Evolutionary conservation across 1,140 invertebrate species (phyloP).

Genomic region (Zaprionus ornatus): DNA sequence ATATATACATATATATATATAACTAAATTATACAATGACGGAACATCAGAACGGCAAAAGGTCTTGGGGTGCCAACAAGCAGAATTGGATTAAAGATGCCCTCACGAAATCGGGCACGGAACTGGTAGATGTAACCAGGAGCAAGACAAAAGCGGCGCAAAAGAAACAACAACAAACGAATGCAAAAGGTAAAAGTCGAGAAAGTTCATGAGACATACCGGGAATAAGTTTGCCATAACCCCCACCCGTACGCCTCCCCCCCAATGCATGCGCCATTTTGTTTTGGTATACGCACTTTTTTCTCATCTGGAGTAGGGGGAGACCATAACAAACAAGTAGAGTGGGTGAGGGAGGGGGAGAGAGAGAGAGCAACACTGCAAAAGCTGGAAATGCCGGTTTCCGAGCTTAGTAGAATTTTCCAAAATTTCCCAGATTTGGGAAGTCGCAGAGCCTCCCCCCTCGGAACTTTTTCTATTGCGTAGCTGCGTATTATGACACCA

Average conservation of each 20-base stretch:
- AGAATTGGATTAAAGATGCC: constrained; percentile 79
- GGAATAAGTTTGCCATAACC: constrained; percentile 32
- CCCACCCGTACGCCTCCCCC: neutral
- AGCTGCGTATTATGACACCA: constrained; percentile 23
- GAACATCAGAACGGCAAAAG: constrained; percentile 60
- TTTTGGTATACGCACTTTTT: constrained; percentile 71
- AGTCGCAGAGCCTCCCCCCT: no score
- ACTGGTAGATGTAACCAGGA: constrained; percentile 66
- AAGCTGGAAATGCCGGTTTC: constrained; percentile 51
- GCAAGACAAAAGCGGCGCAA: constrained; percentile 41
- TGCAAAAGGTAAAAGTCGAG: constrained; percentile 60
- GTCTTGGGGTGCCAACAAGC: constrained; percentile 64
- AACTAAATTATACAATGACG: constrained; percentile 49
- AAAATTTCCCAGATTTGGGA: constrained; percentile 35
- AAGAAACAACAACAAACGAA: constrained; percentile 41
- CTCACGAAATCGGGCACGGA: constrained; percentile 79
- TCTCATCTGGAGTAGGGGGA: constrained; percentile 5
- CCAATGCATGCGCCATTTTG: constrained; percentile 62
- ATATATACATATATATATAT: no score
- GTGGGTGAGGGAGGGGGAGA: neutral
- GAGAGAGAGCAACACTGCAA: neutral
- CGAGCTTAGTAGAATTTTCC: constrained; percentile 38
- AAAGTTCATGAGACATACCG: constrained; percentile 13
- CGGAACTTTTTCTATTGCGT: constrained; percentile 23
- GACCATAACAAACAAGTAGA: constrained; percentile 32